Evolutionary conservation across 2,113 vertebrate genomes (phyloP), one percentile per base, ranked within the genome.

Genomic region (Cichladusa arquata): DNA sequence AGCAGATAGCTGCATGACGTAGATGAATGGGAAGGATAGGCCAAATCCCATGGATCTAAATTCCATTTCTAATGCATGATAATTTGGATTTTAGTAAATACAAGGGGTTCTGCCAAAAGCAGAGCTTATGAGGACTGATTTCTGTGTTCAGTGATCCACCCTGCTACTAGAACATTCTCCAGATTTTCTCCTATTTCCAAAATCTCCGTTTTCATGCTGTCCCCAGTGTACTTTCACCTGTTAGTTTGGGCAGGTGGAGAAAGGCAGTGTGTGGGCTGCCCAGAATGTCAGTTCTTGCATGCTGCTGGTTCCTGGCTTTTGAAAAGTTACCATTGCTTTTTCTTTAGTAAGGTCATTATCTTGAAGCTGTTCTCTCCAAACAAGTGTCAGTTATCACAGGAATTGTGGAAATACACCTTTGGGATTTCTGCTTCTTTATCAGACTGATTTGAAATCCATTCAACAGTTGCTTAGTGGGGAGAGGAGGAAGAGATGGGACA

Each of bases 371-470:
- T 64, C 58, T 83, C 47, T 83, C 82, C 76, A 74, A 92, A 83
- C 94, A 96, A 86, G 76, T 97, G 94, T 83, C 88, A 54, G 47
- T 96, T 95, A 81, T 44, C 88, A 83, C 54, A 81, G 88, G 51
- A 95, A 56, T 78, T 78, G 51, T 47, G 51, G 76, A 88, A 94
- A 81, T 86, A 7, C 2, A 56, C 62, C 67, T 81, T 84, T 51
- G 47, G 76, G 82, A 92, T 86, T 96, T 96, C 51, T 93, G 42
- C 67, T 78, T 57, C 92, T 90, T 88, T 72, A 77, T 82, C 51
- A 58, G 71, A 33, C 76, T 38, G 58, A 71, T 81, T 70, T 88
- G 72, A 93, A 92, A 88, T 86, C 1, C 1, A 23, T 92, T 88
- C 83, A 90, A 8, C 16, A 17, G 54, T 86, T 83, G 31, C 22